Percentiles rank a stretch among this genome's conserved stretches.
Conservation (phyloP, 1,140 invertebrate species). For the Diprion similis region DNA sequence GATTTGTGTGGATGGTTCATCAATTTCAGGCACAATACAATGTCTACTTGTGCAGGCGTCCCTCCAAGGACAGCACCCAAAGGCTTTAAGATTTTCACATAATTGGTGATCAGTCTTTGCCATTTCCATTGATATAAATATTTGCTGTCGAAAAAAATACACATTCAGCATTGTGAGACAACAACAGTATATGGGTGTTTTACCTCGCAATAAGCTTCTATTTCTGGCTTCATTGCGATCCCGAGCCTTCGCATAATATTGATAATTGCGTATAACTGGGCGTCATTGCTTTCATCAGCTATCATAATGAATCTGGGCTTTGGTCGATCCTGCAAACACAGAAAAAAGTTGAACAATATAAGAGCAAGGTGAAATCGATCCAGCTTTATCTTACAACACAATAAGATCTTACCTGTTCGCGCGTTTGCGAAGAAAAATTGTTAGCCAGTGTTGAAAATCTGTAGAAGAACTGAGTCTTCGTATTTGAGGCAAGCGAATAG, state of each 20-base stretch:
- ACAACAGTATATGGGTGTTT: not conserved
- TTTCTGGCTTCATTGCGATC: conserved; percentile 29
- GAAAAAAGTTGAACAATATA: conserved; percentile 17
- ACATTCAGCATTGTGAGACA: not conserved
- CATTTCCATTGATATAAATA: conserved; percentile 39
- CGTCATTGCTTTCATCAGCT: conserved; percentile 47
- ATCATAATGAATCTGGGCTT: conserved; percentile 48
- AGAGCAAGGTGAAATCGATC: not conserved
- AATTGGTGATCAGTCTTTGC: conserved; percentile 45
- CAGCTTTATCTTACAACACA: not conserved
- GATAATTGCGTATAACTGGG: conserved; percentile 49
- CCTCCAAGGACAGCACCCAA: conserved; percentile 47
- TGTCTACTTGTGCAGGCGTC: conserved; percentile 47
- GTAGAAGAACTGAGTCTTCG: conserved; percentile 51
- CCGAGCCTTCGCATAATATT: conserved; percentile 48
- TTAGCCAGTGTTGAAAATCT: conserved; percentile 55
- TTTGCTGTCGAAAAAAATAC: conserved; percentile 31
- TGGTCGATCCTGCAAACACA: conserved; percentile 36
- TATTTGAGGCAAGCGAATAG: conserved; percentile 45
- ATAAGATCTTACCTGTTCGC: conserved; percentile 37
- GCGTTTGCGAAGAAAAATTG: conserved; percentile 30
- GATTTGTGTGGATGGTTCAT: conserved; percentile 43
- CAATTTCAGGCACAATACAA: conserved; percentile 42
- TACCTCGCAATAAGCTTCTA: conserved; percentile 40
- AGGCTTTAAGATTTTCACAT: conserved; percentile 50